Percentiles rank a stretch among this genome's conserved stretches.
Evolutionary conservation across 2,113 vertebrate species (phyloP).

Genomic region (Cyprinodon tularosa): DNA sequence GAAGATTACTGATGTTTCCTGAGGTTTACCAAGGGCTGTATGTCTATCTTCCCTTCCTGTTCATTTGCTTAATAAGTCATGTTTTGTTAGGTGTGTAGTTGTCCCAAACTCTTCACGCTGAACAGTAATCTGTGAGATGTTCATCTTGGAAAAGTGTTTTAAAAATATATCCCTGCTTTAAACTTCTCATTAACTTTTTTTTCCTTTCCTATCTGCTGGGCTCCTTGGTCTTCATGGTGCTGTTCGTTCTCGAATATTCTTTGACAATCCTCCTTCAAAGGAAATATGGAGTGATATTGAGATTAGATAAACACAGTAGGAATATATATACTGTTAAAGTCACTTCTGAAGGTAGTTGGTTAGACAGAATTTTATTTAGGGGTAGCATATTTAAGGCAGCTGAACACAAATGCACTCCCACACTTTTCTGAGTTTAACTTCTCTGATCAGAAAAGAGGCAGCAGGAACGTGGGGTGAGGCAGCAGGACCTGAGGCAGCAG

Average conservation of each 20-base stretch:
- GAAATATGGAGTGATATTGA: too few relatives aligned
- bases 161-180: too few relatives aligned
- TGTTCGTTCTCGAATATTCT: background rate
- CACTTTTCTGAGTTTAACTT: background rate
- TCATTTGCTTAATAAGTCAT: too few relatives aligned
- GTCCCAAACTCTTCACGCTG: too few relatives aligned
- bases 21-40: background rate
- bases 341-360: background rate
- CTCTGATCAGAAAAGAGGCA: slow-evolving; percentile 86
- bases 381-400: background rate
- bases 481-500: slow-evolving; percentile 79
- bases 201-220: background rate
- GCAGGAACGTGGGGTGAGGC: slow-evolving; percentile 85
- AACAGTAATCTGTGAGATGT: too few relatives aligned
- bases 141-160: too few relatives aligned
- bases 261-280: background rate
- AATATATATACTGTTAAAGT: too few relatives aligned
- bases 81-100: too few relatives aligned
- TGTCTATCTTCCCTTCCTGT: background rate
- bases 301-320: too few relatives aligned
- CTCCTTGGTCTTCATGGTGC: background rate
- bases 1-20: background rate
- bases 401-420: background rate
- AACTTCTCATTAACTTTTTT: too few relatives aligned
- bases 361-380: background rate